Conservation (phyloP, 2,888 invertebrate species). For the Caenorhabditis becei region DNA sequence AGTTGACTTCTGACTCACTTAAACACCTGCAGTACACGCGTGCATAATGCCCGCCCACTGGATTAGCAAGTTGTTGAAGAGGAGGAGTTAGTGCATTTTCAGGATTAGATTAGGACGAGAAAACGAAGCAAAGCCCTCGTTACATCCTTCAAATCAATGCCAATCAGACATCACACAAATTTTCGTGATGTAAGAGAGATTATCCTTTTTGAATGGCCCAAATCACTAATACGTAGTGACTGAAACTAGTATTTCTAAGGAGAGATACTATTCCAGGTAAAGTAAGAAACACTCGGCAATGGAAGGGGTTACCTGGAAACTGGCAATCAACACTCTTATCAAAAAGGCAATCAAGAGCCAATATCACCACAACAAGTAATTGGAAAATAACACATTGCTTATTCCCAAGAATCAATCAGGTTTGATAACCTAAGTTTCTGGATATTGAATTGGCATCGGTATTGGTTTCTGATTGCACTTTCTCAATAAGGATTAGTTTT, state of each 20-base stretch:
- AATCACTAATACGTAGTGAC: background rate
- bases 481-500: no score
- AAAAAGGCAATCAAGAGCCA: background rate
- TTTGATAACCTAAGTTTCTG: no score
- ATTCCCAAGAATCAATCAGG: no score
- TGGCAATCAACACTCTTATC: background rate
- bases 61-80: slow-evolving; percentile 35
- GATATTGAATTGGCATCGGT: no score
- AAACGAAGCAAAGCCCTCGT: slow-evolving; percentile 26
- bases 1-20: slow-evolving; percentile 51
- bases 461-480: no score
- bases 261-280: background rate
- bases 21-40: slow-evolving; percentile 43
- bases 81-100: slow-evolving; percentile 41
- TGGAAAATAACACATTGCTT: background rate
- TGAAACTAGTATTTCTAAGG: background rate
- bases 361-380: background rate
- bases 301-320: background rate
- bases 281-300: background rate
- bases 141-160: slow-evolving; percentile 4
- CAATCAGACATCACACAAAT: slow-evolving; percentile 7
- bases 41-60: slow-evolving; percentile 27
- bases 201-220: background rate
- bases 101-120: slow-evolving; percentile 44
- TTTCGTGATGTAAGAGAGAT: slow-evolving; percentile 6